Conservation (phyloP, 2,113 vertebrate genomes). For the Rhagologus leucostigma region DNA sequence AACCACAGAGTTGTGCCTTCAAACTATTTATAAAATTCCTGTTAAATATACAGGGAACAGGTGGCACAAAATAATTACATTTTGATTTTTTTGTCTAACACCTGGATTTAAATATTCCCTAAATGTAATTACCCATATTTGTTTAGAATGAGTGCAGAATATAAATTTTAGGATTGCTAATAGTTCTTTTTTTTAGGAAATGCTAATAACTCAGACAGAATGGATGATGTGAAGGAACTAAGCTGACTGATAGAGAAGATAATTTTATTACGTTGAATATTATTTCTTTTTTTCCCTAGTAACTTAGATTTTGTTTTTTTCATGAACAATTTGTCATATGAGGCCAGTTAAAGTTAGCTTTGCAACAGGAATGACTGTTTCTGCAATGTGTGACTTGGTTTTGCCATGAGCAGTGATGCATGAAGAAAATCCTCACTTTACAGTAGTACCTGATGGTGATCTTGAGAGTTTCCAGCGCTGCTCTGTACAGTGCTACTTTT, state of each 20-base stretch:
- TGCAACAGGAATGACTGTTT: not conserved
- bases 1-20: conserved; percentile 53
- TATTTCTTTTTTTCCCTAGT: not conserved
- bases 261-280: not conserved
- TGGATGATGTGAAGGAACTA: not conserved
- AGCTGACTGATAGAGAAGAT: not conserved
- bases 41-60: conserved; percentile 64
- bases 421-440: not conserved
- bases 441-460: not conserved
- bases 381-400: not conserved
- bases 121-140: conserved; percentile 59
- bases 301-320: not conserved
- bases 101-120: conserved; percentile 65
- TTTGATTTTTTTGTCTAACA: conserved; percentile 58
- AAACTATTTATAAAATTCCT: conserved; percentile 65
- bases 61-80: conserved; percentile 71
- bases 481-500: not conserved
- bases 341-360: not conserved
- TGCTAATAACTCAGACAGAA: not conserved
- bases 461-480: not conserved
- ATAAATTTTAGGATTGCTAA: conserved; percentile 29
- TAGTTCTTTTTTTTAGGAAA: not conserved
- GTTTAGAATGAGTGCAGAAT: conserved; percentile 58
- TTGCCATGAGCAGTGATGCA: not conserved
- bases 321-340: not conserved